phyloP scores from a whole-genome alignment of 2,113 vertebrate species.

The Apodemus speciosus region DNA sequence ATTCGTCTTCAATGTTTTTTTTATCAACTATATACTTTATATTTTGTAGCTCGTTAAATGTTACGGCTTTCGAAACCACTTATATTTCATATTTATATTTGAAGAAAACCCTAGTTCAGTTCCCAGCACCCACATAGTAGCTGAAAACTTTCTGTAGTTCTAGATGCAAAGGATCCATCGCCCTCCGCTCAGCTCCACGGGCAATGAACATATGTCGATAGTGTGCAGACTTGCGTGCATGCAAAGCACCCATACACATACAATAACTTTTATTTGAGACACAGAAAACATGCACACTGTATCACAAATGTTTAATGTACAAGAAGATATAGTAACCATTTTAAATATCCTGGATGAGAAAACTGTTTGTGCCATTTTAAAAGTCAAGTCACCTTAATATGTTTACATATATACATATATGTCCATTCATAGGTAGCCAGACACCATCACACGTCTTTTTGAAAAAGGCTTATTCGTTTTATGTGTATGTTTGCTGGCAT shows the following conservation, averaged over 20 bases:
- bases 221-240: background rate
- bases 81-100: background rate
- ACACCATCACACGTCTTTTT: background rate
- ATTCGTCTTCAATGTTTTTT: background rate
- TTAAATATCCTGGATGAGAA: background rate
- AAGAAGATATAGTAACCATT: background rate
- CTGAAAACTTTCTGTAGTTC: background rate
- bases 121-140: background rate
- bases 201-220: background rate
- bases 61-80: background rate
- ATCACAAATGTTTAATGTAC: background rate
- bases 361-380: background rate
- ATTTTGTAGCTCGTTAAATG: background rate
- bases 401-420: background rate
- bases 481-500: background rate
- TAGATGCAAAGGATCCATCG: background rate
- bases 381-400: background rate
- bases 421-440: background rate
- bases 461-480: background rate
- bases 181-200: background rate
- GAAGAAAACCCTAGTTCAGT: background rate
- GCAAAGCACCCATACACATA: background rate
- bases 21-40: background rate
- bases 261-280: background rate
- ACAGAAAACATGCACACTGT: background rate